Conservation (phyloP, 2,888 invertebrate genomes). For the Corythucha ciliata region DNA sequence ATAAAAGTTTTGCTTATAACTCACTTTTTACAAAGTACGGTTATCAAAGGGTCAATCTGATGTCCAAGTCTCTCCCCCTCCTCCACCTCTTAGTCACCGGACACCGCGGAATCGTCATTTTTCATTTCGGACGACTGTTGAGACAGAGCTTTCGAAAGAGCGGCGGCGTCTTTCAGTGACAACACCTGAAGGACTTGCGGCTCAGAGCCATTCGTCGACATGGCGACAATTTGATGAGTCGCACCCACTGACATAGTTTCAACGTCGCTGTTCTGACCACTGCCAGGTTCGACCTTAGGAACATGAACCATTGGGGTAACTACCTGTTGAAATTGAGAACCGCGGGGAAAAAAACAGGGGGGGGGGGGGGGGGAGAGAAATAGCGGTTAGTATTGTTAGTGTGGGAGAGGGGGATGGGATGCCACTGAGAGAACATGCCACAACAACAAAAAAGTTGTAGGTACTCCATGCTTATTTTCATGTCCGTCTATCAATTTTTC, state of each 20-base stretch:
- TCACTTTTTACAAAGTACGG: too few relatives aligned
- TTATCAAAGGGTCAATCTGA: too few relatives aligned
- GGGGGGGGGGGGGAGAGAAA: too few relatives aligned
- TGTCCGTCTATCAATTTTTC: too few relatives aligned
- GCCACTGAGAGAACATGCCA: too few relatives aligned
- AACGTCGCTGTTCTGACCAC: constrained; percentile 44
- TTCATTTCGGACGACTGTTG: constrained; percentile 51
- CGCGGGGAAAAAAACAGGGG: neutral
- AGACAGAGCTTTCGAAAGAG: constrained; percentile 67
- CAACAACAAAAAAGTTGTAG: too few relatives aligned
- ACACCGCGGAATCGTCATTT: constrained; percentile 51
- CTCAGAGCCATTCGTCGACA: constrained; percentile 39
- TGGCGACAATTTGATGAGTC: constrained; percentile 74
- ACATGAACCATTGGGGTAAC: constrained; percentile 73
- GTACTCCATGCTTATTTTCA: too few relatives aligned
- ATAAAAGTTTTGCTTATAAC: too few relatives aligned
- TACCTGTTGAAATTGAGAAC: constrained; percentile 42
- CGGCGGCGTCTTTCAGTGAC: constrained; percentile 73
- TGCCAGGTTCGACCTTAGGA: constrained; percentile 65
- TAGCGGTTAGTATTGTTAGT: too few relatives aligned
- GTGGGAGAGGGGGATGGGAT: too few relatives aligned
- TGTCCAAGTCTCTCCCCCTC: too few relatives aligned
- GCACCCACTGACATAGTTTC: constrained; percentile 34
- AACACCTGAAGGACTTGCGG: constrained; percentile 60
- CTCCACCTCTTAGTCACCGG: constrained; percentile 46